Percentiles rank a stretch among this genome's conserved stretches.
Evolutionary conservation across 30 jellyfish, hydroid and myxozoan genomes (phyloP).

Genomic region (Hydractinia echinata): DNA sequence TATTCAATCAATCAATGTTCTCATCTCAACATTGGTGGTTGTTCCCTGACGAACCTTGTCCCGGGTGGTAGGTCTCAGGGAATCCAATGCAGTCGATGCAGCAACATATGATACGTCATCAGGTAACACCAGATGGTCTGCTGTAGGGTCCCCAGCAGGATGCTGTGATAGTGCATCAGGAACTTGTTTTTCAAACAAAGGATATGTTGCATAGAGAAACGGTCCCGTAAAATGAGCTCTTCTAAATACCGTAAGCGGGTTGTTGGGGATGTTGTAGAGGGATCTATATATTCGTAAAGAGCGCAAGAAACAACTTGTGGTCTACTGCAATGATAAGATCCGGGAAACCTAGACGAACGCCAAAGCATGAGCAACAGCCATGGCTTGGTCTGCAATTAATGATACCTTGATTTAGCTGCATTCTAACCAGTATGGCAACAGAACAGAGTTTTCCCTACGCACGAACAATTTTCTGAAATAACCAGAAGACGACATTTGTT

Average conservation of each 20-base stretch:
- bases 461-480: conserved; percentile 1
- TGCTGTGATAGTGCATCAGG: not conserved
- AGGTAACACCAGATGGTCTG: too few species aligned
- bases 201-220: too few species aligned
- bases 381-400: conserved; percentile 31
- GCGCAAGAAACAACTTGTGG: conserved; percentile 1
- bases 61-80: too few species aligned
- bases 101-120: not conserved
- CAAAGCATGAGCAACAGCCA: conserved; percentile 27
- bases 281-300: conserved; percentile 10
- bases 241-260: conserved; percentile 4
- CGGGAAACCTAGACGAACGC: conserved; percentile 16
- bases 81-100: not conserved
- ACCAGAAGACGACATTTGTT: conserved; percentile 19
- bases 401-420: conserved; percentile 15
- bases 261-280: conserved; percentile 1
- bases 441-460: not conserved
- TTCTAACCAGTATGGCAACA: conserved; percentile 24
- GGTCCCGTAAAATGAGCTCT: not conserved
- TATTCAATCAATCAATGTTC: too few species aligned
- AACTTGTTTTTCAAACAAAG: not conserved
- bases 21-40: too few species aligned
- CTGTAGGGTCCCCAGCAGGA: not conserved
- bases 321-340: conserved; percentile 18
- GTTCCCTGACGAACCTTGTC: too few species aligned